A percentile compares a stretch with the other conserved stretches of the same genome.
Conservation (phyloP, 2,888 invertebrate genomes). For the Junonia oenone region DNA sequence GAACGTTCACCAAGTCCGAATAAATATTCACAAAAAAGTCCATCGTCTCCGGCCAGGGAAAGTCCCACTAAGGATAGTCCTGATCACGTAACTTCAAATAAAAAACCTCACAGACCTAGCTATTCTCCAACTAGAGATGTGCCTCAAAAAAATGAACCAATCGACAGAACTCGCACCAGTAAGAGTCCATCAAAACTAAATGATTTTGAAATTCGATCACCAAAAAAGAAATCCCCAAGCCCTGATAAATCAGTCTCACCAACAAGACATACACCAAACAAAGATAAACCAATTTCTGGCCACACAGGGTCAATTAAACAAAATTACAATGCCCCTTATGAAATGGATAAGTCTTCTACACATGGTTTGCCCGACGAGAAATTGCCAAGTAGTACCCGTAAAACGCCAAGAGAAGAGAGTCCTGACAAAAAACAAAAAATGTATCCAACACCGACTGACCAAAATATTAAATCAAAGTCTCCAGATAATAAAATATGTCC, state of each 20-base stretch:
- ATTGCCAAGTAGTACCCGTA: background rate
- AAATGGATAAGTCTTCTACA: background rate
- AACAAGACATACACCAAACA: constrained; percentile 29
- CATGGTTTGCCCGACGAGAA: background rate
- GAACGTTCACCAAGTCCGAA: constrained; percentile 14
- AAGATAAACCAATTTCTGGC: background rate
- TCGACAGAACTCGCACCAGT: background rate
- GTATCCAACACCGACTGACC: background rate
- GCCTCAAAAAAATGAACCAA: background rate
- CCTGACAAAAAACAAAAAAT: background rate
- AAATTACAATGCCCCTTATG: background rate
- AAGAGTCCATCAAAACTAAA: constrained; percentile 4
- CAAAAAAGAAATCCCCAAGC: constrained; percentile 19
- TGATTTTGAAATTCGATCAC: background rate
- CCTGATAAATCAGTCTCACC: constrained; percentile 38
- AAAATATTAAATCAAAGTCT: background rate
- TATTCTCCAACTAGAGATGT: constrained; percentile 3
- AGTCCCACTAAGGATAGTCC: constrained; percentile 7
- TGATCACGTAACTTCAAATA: background rate
- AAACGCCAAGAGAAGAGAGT: background rate
- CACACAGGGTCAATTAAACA: too few species aligned
- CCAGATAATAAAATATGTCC: background rate
- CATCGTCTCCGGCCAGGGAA: background rate
- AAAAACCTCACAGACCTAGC: constrained; percentile 1
- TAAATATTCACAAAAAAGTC: background rate